Percentiles rank a stretch among this genome's conserved stretches.
Evolutionary conservation across 2,888 invertebrate species (phyloP).

Genomic region (Tetranychus truncatus): DNA sequence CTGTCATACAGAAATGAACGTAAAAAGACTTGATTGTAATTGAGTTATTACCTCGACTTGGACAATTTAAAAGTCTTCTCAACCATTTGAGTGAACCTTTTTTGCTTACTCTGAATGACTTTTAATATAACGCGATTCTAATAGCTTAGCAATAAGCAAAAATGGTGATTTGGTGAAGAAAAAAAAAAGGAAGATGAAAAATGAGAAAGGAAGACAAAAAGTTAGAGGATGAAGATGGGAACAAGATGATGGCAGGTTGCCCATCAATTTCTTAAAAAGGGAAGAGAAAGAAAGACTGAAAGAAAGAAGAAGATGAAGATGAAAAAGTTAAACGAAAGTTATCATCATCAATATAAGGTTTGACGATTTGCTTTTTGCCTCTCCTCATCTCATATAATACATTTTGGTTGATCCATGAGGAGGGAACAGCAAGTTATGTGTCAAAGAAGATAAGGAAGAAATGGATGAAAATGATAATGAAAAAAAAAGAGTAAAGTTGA

Average conservation of each 20-base stretch:
- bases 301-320: neutral
- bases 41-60: constrained; percentile 3
- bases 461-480: neutral
- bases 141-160: neutral
- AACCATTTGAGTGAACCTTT: neutral
- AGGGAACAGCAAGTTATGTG: no score
- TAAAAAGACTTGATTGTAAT: neutral
- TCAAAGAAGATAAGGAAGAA: neutral
- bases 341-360: constrained; percentile 1
- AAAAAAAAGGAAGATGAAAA: neutral
- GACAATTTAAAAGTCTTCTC: neutral
- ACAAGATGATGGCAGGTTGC: neutral
- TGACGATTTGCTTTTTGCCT: neutral
- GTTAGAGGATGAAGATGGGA: neutral
- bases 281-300: neutral
- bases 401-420: no score
- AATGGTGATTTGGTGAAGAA: neutral
- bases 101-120: no score
- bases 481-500: no score
- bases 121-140: neutral
- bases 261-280: neutral
- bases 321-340: neutral
- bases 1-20: neutral
- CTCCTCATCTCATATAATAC: neutral
- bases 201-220: constrained; percentile 3